phyloP scores from a whole-genome alignment of 2,113 vertebrate genomes.

The Tenrec ecaudatus region DNA sequence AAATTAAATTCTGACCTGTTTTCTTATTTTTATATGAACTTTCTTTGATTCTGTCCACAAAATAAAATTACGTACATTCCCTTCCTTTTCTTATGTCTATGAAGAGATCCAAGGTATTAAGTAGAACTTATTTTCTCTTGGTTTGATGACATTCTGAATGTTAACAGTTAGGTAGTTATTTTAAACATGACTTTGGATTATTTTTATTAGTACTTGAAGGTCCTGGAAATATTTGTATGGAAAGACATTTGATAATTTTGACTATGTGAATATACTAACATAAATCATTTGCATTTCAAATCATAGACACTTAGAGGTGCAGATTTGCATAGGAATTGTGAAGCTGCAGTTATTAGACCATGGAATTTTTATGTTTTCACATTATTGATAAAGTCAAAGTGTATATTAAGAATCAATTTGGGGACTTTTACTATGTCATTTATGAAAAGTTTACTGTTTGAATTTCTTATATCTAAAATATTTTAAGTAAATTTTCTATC shows the following conservation, averaged over 20 bases:
- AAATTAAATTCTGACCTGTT: background rate
- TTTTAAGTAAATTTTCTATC: conserved; percentile 1
- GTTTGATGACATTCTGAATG: background rate
- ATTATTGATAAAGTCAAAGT: background rate
- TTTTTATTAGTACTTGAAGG: conserved; percentile 7
- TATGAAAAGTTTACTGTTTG: conserved; percentile 18
- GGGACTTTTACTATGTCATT: background rate
- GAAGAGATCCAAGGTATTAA: background rate
- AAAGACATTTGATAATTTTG: conserved; percentile 38
- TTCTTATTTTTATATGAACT: background rate
- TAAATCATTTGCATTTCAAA: conserved; percentile 27
- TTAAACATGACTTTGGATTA: conserved; percentile 18
- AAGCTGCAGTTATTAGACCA: background rate
- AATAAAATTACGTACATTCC: background rate
- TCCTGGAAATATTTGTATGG: background rate
- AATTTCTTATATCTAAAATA: conserved; percentile 6
- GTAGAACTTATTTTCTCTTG: background rate
- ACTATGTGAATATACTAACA: background rate
- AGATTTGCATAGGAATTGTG: background rate
- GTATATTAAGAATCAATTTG: background rate
- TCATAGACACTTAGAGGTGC: background rate
- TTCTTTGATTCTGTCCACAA: background rate
- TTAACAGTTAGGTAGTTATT: background rate
- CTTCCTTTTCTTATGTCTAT: background rate
- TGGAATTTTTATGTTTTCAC: background rate